phyloP scores from a whole-genome alignment of 2,888 invertebrate species.

The Sympetrum striolatum region DNA sequence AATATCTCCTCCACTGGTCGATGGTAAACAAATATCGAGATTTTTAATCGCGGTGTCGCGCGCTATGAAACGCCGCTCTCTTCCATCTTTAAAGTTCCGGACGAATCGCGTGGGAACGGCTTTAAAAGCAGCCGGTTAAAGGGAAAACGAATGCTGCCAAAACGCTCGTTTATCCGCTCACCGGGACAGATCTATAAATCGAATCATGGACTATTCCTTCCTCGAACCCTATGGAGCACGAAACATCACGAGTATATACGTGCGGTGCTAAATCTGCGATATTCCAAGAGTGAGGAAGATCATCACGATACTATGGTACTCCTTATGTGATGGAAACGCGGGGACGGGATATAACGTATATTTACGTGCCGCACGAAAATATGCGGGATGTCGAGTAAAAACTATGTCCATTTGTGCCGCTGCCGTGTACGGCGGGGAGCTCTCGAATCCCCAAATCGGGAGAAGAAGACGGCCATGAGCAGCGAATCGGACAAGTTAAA shows the following conservation, averaged over 20 bases:
- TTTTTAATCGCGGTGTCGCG: background rate
- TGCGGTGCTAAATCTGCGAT: too few relatives aligned
- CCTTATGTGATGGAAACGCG: too few relatives aligned
- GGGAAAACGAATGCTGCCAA: constrained; percentile 1
- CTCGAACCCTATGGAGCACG: too few relatives aligned
- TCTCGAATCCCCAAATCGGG: background rate
- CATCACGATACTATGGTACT: too few relatives aligned
- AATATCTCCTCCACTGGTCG: background rate
- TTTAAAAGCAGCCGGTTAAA: constrained; percentile 34
- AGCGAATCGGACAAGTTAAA: background rate
- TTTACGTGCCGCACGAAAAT: too few relatives aligned
- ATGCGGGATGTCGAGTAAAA: too few relatives aligned
- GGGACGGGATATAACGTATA: too few relatives aligned
- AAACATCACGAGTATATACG: too few relatives aligned
- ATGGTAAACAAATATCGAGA: background rate
- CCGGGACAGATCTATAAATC: too few relatives aligned
- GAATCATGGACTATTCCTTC: too few relatives aligned
- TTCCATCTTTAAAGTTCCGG: constrained; percentile 5
- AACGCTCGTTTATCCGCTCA: background rate
- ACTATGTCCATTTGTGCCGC: too few relatives aligned
- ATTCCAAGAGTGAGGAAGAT: too few relatives aligned
- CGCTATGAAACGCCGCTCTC: background rate
- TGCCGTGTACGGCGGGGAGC: background rate
- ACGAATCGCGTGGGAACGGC: background rate
- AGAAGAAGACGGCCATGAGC: background rate